Conservation (phyloP, 2,113 vertebrate genomes). For the Poecile atricapillus region DNA sequence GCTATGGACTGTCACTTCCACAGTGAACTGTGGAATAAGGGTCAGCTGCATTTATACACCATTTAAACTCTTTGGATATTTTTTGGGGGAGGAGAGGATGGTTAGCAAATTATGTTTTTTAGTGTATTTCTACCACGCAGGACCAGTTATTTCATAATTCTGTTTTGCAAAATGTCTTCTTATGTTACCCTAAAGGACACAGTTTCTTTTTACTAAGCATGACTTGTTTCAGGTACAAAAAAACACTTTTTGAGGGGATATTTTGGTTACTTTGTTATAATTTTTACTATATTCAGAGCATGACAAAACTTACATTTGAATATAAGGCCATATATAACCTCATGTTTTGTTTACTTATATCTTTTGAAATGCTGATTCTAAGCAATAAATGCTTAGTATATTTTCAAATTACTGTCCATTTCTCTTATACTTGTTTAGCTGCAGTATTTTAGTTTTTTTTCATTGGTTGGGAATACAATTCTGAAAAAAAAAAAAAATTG, state of each 20-base stretch:
- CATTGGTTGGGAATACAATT: background rate
- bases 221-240: rapidly evolving
- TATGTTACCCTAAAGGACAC: background rate
- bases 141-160: background rate
- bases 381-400: background rate
- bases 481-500: background rate
- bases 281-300: background rate
- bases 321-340: background rate
- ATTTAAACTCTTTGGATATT: background rate
- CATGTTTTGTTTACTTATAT: background rate
- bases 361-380: background rate
- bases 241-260: background rate
- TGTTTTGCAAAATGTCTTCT: background rate
- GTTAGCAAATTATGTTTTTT: background rate
- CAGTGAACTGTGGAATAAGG: background rate
- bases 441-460: background rate
- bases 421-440: background rate
- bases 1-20: background rate
- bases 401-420: background rate
- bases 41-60: background rate
- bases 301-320: background rate
- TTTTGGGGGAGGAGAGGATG: rapidly evolving
- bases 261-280: background rate
- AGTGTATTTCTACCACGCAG: background rate
- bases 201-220: background rate